Percentiles rank a stretch among this genome's conserved stretches.
These are phyloP conservation scores for Escarpia spicata DNA, from an alignment of 2,888 invertebrate genomes.

Conservation along the genomic window DNA sequence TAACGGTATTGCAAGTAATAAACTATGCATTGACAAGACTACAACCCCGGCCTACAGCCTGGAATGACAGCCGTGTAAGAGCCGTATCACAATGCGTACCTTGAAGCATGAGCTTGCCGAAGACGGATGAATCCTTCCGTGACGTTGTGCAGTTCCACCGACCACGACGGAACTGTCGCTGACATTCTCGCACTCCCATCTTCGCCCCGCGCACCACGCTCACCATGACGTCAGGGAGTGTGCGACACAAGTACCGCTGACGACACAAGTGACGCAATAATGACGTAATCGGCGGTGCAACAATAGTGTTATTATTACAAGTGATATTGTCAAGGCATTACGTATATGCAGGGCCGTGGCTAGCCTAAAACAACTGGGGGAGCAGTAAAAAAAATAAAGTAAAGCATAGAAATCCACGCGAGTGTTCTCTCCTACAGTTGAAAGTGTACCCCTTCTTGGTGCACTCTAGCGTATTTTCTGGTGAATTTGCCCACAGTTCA, in stretches of 20 bases:
- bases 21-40: too few species aligned
- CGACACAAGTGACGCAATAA: background rate
- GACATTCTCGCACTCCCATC: conserved; percentile 64
- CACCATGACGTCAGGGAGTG: conserved; percentile 62
- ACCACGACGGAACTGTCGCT: conserved; percentile 61
- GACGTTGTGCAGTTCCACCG: conserved; percentile 65
- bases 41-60: too few species aligned
- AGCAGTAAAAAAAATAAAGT: too few species aligned
- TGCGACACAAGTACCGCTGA: conserved; percentile 10
- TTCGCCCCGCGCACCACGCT: conserved; percentile 62
- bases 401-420: too few species aligned
- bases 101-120: conserved; percentile 65
- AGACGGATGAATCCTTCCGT: conserved; percentile 63
- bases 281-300: background rate
- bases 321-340: background rate
- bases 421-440: too few species aligned
- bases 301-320: background rate
- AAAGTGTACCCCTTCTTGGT: too few species aligned
- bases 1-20: too few species aligned
- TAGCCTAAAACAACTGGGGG: too few species aligned
- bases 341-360: too few species aligned
- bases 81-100: conserved; percentile 41
- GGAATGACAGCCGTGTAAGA: too few species aligned
- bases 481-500: too few species aligned
- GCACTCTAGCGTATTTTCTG: too few species aligned